Evolutionary conservation across 2,888 invertebrate genomes (phyloP).

Genomic region (Anarsia innoxiella): DNA sequence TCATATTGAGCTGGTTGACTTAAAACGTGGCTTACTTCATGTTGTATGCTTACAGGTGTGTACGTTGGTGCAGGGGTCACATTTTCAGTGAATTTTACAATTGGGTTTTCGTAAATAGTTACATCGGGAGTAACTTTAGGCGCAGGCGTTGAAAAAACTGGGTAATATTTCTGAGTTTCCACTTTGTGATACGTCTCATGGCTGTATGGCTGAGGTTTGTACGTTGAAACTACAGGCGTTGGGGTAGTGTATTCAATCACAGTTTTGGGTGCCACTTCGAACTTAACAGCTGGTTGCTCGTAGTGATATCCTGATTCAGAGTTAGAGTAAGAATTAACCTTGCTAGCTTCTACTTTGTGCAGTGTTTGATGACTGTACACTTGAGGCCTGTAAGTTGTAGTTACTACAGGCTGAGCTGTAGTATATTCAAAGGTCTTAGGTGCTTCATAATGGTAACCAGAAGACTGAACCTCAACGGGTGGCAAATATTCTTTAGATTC

Average conservation of each 20-base stretch:
- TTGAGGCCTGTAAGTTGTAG: conserved; percentile 43
- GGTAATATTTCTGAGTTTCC: conserved; percentile 35
- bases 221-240: conserved; percentile 39
- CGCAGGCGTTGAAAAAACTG: conserved; percentile 38
- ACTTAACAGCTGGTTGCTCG: conserved; percentile 33
- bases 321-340: conserved; percentile 39
- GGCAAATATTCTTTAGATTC: conserved; percentile 37
- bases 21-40: conserved; percentile 38
- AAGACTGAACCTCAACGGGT: conserved; percentile 25
- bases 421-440: conserved; percentile 23
- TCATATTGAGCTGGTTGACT: conserved; percentile 41
- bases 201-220: conserved; percentile 47
- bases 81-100: conserved; percentile 43
- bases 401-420: conserved; percentile 27
- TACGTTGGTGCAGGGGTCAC: conserved; percentile 42
- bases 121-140: conserved; percentile 37
- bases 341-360: conserved; percentile 41
- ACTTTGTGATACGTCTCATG: conserved; percentile 55
- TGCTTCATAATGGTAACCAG: conserved; percentile 32
- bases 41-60: conserved; percentile 43
- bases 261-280: conserved; percentile 43
- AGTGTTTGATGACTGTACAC: conserved; percentile 45
- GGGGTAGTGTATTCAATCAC: conserved; percentile 39
- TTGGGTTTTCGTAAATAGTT: conserved; percentile 49
- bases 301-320: conserved; percentile 41